Conservation (phyloP, 2,888 invertebrate species). For the Epinotia brunnichana region DNA sequence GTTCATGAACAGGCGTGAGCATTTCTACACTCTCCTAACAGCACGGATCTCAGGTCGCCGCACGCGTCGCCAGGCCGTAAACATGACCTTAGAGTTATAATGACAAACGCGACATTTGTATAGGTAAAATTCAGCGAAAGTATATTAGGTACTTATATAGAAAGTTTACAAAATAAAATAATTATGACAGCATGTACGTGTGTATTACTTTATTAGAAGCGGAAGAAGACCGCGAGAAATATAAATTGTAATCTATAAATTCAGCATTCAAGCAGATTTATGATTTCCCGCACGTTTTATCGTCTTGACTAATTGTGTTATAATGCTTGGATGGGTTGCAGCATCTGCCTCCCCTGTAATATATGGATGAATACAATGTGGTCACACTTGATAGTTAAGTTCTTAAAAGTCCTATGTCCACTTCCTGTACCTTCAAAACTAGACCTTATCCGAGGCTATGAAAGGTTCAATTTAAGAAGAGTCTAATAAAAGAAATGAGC, state of each 20-base stretch:
- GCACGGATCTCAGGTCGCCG: too few relatives aligned
- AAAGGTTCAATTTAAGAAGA: neutral
- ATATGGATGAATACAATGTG: conserved; percentile 25
- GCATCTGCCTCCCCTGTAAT: conserved; percentile 22
- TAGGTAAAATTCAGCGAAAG: too few relatives aligned
- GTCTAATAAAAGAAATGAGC: neutral
- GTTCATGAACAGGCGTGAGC: too few relatives aligned
- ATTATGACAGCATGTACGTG: too few relatives aligned
- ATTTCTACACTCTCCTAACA: too few relatives aligned
- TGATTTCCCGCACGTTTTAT: conserved; percentile 4
- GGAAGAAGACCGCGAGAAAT: neutral
- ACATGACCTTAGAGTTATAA: too few relatives aligned
- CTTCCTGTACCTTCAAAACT: neutral
- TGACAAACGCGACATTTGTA: too few relatives aligned
- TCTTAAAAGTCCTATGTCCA: conserved; percentile 4
- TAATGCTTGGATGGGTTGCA: conserved; percentile 24
- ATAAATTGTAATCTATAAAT: neutral
- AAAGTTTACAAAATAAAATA: too few relatives aligned
- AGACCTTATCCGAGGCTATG: neutral
- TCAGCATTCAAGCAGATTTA: neutral
- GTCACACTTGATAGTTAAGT: neutral
- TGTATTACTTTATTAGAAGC: too few relatives aligned
- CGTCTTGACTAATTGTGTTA: conserved; percentile 14
- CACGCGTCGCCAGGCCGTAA: too few relatives aligned
- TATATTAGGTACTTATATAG: too few relatives aligned